Percentiles rank a stretch among this genome's conserved stretches.
These are phyloP conservation scores for Leptinotarsa tumamoca DNA, from an alignment of 2,888 invertebrate species.

Conservation along the genomic window DNA sequence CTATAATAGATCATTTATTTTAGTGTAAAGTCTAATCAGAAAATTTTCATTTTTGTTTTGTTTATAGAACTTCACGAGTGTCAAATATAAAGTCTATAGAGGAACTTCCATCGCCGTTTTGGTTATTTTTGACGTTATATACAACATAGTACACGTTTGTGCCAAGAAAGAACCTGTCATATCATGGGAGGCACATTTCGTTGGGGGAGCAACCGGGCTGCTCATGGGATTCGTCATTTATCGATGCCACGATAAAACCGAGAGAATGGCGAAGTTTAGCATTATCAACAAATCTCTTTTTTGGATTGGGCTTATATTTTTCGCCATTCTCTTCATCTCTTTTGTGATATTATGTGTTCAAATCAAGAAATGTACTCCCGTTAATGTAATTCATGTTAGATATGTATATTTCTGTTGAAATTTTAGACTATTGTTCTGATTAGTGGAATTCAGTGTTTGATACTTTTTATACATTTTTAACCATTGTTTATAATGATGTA, in stretches of 20 bases:
- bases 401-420: constrained; percentile 55
- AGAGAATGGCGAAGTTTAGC: constrained; percentile 23
- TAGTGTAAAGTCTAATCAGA: not conserved
- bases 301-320: constrained; percentile 50
- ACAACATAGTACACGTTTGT: constrained; percentile 67
- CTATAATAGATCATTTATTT: no score
- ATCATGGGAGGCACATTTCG: constrained; percentile 79
- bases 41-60: not conserved
- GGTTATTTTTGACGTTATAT: constrained; percentile 75
- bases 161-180: constrained; percentile 68
- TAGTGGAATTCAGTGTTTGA: not conserved
- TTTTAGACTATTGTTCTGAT: no score
- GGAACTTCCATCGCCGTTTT: constrained; percentile 74
- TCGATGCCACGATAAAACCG: constrained; percentile 25
- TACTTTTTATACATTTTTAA: not conserved
- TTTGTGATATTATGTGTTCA: constrained; percentile 52
- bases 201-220: constrained; percentile 77
- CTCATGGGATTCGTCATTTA: constrained; percentile 67
- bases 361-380: constrained; percentile 55
- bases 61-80: constrained; percentile 66
- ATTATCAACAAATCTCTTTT: constrained; percentile 43
- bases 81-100: constrained; percentile 68
- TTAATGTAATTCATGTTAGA: constrained; percentile 43
- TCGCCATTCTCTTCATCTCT: constrained; percentile 45
- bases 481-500: not conserved